phyloP scores from a whole-genome alignment of 2,888 invertebrate species.

The Sycophila texana region DNA sequence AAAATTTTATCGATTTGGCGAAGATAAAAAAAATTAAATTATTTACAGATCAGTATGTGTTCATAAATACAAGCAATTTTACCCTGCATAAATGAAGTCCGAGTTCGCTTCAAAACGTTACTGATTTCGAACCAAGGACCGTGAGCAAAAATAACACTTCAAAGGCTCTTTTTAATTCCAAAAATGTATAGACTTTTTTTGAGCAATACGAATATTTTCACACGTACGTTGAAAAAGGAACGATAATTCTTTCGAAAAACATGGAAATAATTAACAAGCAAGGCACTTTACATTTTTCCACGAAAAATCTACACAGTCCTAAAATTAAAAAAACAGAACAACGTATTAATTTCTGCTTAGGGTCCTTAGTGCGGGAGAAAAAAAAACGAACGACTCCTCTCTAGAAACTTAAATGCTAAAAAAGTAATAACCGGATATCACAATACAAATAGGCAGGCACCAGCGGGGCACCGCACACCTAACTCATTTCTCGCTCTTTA shows the following conservation, averaged over 20 bases:
- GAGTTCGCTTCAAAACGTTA: slow-evolving; percentile 33
- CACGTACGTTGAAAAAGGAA: background rate
- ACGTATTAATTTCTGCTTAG: slow-evolving; percentile 21
- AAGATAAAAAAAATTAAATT: slow-evolving; percentile 15
- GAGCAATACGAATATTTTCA: slow-evolving; percentile 1
- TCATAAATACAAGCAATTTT: slow-evolving; percentile 60
- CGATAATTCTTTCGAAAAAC: background rate
- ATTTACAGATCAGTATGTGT: slow-evolving; percentile 27
- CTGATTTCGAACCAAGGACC: slow-evolving; percentile 31
- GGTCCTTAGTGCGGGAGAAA: slow-evolving; percentile 23
- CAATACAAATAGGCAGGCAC: slow-evolving; percentile 47
- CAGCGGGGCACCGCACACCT: slow-evolving; percentile 36
- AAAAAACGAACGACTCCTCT: slow-evolving; percentile 11
- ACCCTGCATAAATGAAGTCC: slow-evolving; percentile 61
- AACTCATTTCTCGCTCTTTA: background rate
- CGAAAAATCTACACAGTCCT: background rate
- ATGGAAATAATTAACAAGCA: slow-evolving; percentile 17
- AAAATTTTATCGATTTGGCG: background rate
- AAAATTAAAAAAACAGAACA: slow-evolving; percentile 35
- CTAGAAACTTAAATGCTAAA: slow-evolving; percentile 45
- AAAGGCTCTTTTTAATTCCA: slow-evolving; percentile 36
- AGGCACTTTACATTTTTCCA: background rate
- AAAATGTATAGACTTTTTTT: slow-evolving; percentile 1
- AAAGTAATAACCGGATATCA: slow-evolving; percentile 57
- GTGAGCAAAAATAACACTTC: slow-evolving; percentile 38